A percentile compares a stretch with the other conserved stretches of the same genome.
phyloP scores from a whole-genome alignment of 2,113 vertebrate genomes.

The Campylorhamphus procurvoides region DNA sequence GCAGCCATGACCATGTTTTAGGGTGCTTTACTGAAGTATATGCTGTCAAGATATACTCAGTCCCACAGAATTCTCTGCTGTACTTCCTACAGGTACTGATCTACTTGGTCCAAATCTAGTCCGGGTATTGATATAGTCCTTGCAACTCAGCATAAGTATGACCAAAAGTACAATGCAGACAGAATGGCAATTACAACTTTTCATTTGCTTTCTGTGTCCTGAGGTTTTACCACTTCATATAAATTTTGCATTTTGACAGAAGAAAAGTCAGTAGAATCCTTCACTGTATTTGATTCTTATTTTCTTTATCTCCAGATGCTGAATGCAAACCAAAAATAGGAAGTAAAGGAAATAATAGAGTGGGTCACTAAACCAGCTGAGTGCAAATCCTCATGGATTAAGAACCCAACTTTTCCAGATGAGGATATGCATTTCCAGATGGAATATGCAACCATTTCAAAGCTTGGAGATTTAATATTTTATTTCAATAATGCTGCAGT shows the following conservation, averaged over 20 bases:
- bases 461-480: conserved; percentile 50
- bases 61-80: neutral
- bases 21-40: neutral
- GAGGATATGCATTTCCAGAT: conserved; percentile 72
- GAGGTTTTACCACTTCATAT: conserved; percentile 5
- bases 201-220: neutral
- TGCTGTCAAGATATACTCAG: neutral
- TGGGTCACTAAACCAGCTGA: conserved; percentile 78
- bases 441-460: conserved; percentile 79
- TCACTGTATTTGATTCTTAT: neutral
- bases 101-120: neutral
- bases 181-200: neutral
- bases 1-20: neutral
- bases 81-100: neutral
- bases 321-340: conserved; percentile 85
- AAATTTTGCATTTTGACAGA: neutral
- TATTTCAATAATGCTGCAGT: neutral
- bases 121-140: neutral
- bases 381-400: conserved; percentile 82
- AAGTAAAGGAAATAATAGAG: conserved; percentile 78
- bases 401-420: conserved; percentile 83
- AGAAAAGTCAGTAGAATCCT: neutral
- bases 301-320: conserved; percentile 76
- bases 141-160: neutral
- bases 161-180: neutral